Evolutionary conservation across 1,140 invertebrate genomes (phyloP).

Genomic region (Wasmannia auropunctata): DNA sequence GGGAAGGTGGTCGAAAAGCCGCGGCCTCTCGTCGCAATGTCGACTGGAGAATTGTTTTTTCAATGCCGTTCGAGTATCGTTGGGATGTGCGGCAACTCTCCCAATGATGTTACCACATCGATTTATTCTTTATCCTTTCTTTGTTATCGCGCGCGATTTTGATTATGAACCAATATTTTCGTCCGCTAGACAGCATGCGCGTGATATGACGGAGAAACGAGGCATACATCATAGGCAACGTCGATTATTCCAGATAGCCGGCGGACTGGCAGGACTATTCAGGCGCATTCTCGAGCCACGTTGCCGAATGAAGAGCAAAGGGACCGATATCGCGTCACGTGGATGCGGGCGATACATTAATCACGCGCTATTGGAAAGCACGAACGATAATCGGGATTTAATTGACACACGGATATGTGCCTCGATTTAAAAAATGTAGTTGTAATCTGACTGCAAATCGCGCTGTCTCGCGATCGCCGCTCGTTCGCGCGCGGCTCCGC

Average conservation of each 20-base stretch:
- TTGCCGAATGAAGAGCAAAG: constrained; percentile 43
- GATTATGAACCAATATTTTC: not conserved
- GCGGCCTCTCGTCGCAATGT: constrained; percentile 40
- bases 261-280: not conserved
- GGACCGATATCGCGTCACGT: constrained; percentile 30
- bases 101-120: not conserved
- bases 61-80: not conserved
- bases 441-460: not conserved
- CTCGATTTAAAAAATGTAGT: constrained; percentile 38
- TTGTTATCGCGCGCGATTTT: not conserved
- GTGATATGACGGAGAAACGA: not conserved
- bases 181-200: not conserved
- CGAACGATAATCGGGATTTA: constrained; percentile 42
- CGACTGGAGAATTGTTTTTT: constrained; percentile 44
- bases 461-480: not conserved
- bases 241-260: constrained; percentile 19
- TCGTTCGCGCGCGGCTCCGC: not conserved
- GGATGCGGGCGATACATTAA: constrained; percentile 54
- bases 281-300: constrained; percentile 3
- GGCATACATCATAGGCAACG: not conserved
- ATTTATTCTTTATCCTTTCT: not conserved
- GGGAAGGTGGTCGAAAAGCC: constrained; percentile 60
- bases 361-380: constrained; percentile 33
- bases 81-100: not conserved
- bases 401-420: constrained; percentile 47